Percentiles rank a stretch among this genome's conserved stretches.
phyloP scores from a whole-genome alignment of 2,888 invertebrate genomes.

The Tridacna gigas region DNA sequence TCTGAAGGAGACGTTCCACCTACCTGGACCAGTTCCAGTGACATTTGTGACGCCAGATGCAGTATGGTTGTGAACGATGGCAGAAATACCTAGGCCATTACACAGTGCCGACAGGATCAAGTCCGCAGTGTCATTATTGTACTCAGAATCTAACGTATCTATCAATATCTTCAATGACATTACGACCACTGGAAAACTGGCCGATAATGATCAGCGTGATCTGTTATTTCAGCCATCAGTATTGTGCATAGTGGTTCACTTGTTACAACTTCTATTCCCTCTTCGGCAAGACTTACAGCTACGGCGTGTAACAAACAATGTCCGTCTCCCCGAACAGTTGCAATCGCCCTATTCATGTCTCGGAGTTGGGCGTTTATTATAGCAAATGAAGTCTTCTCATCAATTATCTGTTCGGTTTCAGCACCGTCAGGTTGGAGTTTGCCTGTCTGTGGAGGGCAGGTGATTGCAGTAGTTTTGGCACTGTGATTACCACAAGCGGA shows the following conservation, averaged over 20 bases:
- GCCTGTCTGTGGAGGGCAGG: background rate
- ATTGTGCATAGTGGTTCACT: conserved; percentile 38
- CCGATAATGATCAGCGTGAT: conserved; percentile 38
- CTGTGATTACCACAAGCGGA: background rate
- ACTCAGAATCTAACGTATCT: conserved; percentile 47
- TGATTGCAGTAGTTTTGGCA: background rate
- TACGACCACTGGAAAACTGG: conserved; percentile 39
- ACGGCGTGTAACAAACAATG: conserved; percentile 49
- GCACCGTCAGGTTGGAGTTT: conserved; percentile 18
- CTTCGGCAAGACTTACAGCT: conserved; percentile 29
- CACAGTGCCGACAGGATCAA: conserved; percentile 39
- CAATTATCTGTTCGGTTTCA: background rate
- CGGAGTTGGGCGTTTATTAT: conserved; percentile 27
- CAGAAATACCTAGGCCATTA: conserved; percentile 45
- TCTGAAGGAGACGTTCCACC: conserved; percentile 32
- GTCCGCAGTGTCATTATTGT: conserved; percentile 45
- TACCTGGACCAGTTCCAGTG: conserved; percentile 46
- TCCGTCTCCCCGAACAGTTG: conserved; percentile 39
- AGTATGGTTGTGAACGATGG: conserved; percentile 30
- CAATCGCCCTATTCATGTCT: conserved; percentile 41
- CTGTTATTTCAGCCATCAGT: conserved; percentile 32
- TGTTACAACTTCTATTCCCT: conserved; percentile 35
- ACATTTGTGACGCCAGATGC: conserved; percentile 33
- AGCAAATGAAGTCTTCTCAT: background rate
- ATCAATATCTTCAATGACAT: conserved; percentile 40